These are phyloP conservation scores for Cephus sareptanus DNA, from an alignment of 2,888 invertebrate genomes.

Conservation along the genomic window DNA sequence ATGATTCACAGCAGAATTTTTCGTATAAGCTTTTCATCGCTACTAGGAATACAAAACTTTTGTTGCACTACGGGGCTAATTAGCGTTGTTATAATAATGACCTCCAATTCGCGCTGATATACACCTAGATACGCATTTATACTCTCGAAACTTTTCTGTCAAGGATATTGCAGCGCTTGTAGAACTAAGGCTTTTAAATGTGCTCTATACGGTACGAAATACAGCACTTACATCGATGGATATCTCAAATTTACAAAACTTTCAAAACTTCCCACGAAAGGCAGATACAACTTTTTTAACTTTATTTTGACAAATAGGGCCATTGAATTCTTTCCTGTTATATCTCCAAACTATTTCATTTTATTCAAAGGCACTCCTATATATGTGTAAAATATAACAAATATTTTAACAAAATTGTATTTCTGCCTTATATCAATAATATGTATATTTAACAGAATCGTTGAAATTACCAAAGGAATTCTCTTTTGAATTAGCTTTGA, in stretches of 20 bases:
- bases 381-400: too few relatives aligned
- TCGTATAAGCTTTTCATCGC: background rate
- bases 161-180: background rate
- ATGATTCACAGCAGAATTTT: background rate
- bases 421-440: background rate
- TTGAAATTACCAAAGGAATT: background rate
- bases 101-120: background rate
- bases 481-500: background rate
- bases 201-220: background rate
- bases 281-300: background rate
- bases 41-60: background rate
- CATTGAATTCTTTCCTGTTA: background rate
- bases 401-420: background rate
- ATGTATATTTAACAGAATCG: too few relatives aligned
- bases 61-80: background rate
- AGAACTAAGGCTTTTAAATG: background rate
- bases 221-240: background rate
- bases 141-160: background rate
- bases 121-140: background rate
- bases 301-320: background rate
- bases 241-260: background rate
- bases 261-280: background rate
- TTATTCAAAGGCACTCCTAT: background rate
- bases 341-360: background rate
- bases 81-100: background rate